phyloP scores from a whole-genome alignment of 2,888 invertebrate species.

The Oxycera nigricornis region DNA sequence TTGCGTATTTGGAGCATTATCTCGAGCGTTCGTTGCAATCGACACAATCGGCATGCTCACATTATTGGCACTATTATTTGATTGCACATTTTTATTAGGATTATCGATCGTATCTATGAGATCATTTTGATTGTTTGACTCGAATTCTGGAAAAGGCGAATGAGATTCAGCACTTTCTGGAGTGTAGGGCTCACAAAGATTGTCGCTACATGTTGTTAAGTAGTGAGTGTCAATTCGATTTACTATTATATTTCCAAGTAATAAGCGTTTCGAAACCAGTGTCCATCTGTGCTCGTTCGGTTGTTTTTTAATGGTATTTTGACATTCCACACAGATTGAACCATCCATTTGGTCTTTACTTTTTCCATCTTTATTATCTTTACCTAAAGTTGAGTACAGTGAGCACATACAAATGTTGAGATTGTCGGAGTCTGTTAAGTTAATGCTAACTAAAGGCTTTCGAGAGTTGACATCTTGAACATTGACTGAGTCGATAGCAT shows the following conservation, averaged over 20 bases:
- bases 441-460: slow-evolving; percentile 60
- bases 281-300: slow-evolving; percentile 55
- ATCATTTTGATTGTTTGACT: slow-evolving; percentile 47
- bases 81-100: slow-evolving; percentile 44
- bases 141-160: slow-evolving; percentile 68
- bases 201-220: slow-evolving; percentile 53
- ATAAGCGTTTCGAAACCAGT: slow-evolving; percentile 56
- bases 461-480: slow-evolving; percentile 10
- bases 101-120: slow-evolving; percentile 53
- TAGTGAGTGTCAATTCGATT: slow-evolving; percentile 66
- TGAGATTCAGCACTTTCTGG: slow-evolving; percentile 83
- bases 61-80: slow-evolving; percentile 23
- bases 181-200: slow-evolving; percentile 75
- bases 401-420: slow-evolving; percentile 57
- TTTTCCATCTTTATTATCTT: slow-evolving; percentile 6
- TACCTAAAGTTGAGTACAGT: slow-evolving; percentile 31
- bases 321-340: slow-evolving; percentile 56
- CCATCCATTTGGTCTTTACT: slow-evolving; percentile 44
- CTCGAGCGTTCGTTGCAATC: slow-evolving; percentile 33
- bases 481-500: slow-evolving; percentile 3
- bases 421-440: slow-evolving; percentile 65
- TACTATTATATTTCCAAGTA: slow-evolving; percentile 62
- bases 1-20: slow-evolving; percentile 31
- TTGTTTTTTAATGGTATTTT: slow-evolving; percentile 56
- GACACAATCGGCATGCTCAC: slow-evolving; percentile 46